Evolutionary conservation across 1,140 invertebrate genomes (phyloP), one percentile per base, ranked within the genome.

Genomic region (Papilio polyxenes): DNA sequence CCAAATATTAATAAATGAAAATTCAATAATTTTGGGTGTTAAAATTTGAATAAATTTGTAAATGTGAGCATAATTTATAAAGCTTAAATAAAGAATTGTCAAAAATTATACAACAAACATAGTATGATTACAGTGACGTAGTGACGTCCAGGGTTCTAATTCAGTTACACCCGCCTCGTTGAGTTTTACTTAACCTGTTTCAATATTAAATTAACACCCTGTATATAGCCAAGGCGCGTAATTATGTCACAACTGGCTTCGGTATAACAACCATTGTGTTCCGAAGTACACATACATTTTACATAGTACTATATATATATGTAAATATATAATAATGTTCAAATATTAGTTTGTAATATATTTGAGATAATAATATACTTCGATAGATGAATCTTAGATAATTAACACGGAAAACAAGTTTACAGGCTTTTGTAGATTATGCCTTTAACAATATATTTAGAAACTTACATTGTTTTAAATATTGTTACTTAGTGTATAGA

Each of bases 111-210:
- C 23, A 65, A 23, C 11, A 65, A 65, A 65, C 31, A 65, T 23
- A 65, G 20, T 13, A 65, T 9, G 3, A 65, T 11, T 65, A 62
- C 6, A 62, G 0, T 23, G 4, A 8, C 59, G 20, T 65, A 11
- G 20, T 65, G 20, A 31, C 3, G 23, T 65, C n/a, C 62, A 65
- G 62, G 62, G 23, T 65, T 65, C 2, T 31, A 65, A 65, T 65
- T 31, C 20, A 31, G 20, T 65, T 65, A 65, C 31, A 20, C 23
- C n/a, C 20, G 10, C 20, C 62, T 65, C 10, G 62, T 65, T 65
- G 62, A 23, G 62, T 65, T 65, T 65, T 56, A 13, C 53, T 56
- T 65, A 65, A 65, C 62, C 23, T 65, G 23, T 31, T 65, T 65
- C 9, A 31, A 23, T 65, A 65, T 65, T 65, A 31, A 65, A 65